Conservation (phyloP, 2,113 vertebrate species). For the Pogona vitticeps region DNA sequence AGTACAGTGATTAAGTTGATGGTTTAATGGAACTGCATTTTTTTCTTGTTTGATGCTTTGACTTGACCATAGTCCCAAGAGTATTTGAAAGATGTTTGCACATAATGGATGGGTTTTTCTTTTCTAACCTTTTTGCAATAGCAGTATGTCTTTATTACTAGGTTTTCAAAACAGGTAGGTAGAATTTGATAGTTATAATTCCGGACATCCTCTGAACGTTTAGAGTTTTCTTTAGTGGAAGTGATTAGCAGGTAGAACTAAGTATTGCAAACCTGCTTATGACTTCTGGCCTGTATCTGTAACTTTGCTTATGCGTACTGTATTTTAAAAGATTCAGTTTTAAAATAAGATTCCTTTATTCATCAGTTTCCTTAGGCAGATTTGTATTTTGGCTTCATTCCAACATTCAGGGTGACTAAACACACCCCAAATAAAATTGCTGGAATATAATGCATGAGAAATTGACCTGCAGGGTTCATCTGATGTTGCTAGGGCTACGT, state of each 20-base stretch:
- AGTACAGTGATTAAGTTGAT: constrained; percentile 67
- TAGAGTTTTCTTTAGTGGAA: neutral
- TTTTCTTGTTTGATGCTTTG: neutral
- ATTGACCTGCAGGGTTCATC: neutral
- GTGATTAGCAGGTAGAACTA: neutral
- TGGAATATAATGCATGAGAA: neutral
- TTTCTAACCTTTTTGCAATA: neutral
- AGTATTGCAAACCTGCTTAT: neutral
- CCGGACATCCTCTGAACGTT: neutral
- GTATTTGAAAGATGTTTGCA: neutral
- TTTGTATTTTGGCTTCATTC: neutral
- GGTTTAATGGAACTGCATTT: neutral
- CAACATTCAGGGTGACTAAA: neutral
- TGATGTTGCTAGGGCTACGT: neutral
- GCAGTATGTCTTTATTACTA: neutral
- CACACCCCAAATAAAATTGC: neutral
- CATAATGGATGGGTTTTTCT: neutral
- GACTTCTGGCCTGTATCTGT: neutral
- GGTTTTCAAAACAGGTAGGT: neutral
- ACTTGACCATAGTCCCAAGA: neutral
- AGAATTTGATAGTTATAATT: neutral
- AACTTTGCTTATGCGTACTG: fast-evolving
- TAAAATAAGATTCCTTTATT: fast-evolving
- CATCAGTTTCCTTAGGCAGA: too few relatives aligned
- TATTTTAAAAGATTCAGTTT: fast-evolving